A percentile compares a stretch with the other conserved stretches of the same genome.
phyloP scores from a whole-genome alignment of 2,888 invertebrate genomes.

The Netelia fuscicornis region DNA sequence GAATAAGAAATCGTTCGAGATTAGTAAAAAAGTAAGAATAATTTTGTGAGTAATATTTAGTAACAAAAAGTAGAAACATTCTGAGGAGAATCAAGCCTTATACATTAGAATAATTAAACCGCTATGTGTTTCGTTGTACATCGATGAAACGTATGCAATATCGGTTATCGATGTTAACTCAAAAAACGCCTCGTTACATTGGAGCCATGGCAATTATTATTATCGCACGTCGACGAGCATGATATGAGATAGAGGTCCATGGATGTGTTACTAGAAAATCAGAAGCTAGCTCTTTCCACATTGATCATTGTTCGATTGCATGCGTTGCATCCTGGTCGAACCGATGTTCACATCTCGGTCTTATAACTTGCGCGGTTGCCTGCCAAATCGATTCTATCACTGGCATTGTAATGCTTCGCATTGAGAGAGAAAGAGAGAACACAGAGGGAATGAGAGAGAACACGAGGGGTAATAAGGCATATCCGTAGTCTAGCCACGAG shows the following conservation, averaged over 20 bases:
- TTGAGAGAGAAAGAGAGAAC: constrained; percentile 13
- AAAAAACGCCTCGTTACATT: not conserved
- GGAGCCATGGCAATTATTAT: not conserved
- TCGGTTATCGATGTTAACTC: not conserved
- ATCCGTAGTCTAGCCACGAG: constrained; percentile 10
- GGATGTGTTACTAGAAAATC: constrained; percentile 24
- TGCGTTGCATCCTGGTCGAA: constrained; percentile 58
- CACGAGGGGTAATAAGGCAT: constrained; percentile 7
- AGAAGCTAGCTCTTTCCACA: constrained; percentile 35
- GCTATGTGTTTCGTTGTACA: not conserved
- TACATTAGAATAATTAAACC: not conserved
- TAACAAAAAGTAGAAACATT: too few relatives aligned
- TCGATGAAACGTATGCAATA: not conserved
- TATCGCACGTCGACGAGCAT: not conserved
- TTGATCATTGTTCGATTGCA: constrained; percentile 70
- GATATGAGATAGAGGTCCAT: constrained; percentile 13
- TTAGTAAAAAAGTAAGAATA: too few relatives aligned
- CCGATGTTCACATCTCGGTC: constrained; percentile 68
- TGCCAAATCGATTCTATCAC: constrained; percentile 77
- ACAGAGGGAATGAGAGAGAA: constrained; percentile 5
- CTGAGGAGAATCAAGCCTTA: too few relatives aligned
- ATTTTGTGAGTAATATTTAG: too few relatives aligned
- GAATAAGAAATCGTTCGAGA: too few relatives aligned
- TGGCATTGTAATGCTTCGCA: constrained; percentile 79
- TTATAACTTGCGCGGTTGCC: constrained; percentile 76